Conservation (phyloP, 2,113 vertebrate species). For the Australoheros scitulus region DNA sequence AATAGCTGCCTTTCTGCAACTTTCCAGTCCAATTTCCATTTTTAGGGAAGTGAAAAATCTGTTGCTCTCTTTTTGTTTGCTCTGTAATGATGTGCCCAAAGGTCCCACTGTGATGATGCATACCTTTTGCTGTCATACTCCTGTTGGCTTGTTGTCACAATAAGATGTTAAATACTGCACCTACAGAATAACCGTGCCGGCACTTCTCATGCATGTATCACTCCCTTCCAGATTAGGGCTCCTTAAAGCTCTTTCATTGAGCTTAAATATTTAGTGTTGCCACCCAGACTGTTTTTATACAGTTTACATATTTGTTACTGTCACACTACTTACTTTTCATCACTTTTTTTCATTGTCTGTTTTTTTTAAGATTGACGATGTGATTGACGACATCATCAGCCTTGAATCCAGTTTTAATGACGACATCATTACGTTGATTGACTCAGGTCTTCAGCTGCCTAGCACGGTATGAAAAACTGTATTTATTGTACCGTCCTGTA, state of each 20-base stretch:
- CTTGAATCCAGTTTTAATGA: slow-evolving; percentile 93
- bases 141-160: slow-evolving; percentile 67
- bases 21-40: background rate
- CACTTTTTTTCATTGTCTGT: slow-evolving; percentile 15
- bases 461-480: slow-evolving; percentile 82
- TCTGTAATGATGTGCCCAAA: background rate
- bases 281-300: background rate
- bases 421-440: slow-evolving; percentile 87
- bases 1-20: slow-evolving; percentile 15
- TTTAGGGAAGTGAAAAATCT: slow-evolving; percentile 53
- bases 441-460: slow-evolving; percentile 86
- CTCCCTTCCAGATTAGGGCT: slow-evolving; percentile 21
- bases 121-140: slow-evolving; percentile 43
- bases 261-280: background rate
- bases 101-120: slow-evolving; percentile 47
- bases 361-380: slow-evolving; percentile 86
- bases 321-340: background rate
- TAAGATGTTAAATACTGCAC: slow-evolving; percentile 75
- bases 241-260: background rate
- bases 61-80: slow-evolving; percentile 50
- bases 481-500: background rate
- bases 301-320: background rate
- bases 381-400: slow-evolving; percentile 93
- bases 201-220: background rate
- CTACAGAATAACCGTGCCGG: slow-evolving; percentile 47